A percentile compares a stretch with the other conserved stretches of the same genome.
Conservation (phyloP, 1,140 invertebrate genomes). For the Acromyrmex echinatior region DNA sequence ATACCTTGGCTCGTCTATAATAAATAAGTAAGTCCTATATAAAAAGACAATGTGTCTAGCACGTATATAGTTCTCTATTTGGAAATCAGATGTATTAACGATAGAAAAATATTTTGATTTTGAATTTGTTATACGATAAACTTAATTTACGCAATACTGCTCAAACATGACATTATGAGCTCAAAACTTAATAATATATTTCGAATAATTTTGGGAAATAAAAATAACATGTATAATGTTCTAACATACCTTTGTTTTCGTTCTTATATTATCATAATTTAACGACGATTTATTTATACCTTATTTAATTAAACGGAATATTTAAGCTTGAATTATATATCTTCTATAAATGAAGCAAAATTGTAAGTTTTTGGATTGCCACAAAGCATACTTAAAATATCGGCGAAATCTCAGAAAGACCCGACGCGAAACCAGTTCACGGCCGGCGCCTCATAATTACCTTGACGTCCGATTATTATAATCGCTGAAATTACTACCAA, state of each 20-base stretch:
- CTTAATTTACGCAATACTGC: background rate
- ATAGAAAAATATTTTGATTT: background rate
- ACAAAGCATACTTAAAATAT: background rate
- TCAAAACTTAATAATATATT: background rate
- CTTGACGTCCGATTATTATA: conserved; percentile 27
- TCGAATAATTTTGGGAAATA: background rate
- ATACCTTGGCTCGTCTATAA: conserved; percentile 1
- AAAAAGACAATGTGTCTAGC: background rate
- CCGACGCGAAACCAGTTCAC: conserved; percentile 37
- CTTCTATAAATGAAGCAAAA: background rate
- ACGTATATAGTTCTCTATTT: background rate
- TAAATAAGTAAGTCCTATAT: background rate
- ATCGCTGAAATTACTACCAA: conserved; percentile 26
- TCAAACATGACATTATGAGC: no score
- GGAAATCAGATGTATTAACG: background rate
- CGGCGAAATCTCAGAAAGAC: conserved; percentile 9
- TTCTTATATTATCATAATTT: background rate
- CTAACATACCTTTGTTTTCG: background rate
- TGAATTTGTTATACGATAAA: background rate
- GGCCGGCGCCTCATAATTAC: conserved; percentile 45
- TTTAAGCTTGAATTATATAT: background rate
- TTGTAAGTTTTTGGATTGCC: conserved; percentile 7
- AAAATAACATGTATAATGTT: background rate
- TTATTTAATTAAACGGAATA: background rate
- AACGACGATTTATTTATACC: background rate